Conservation (phyloP, 2,888 invertebrate species). For the Leucania comma region DNA sequence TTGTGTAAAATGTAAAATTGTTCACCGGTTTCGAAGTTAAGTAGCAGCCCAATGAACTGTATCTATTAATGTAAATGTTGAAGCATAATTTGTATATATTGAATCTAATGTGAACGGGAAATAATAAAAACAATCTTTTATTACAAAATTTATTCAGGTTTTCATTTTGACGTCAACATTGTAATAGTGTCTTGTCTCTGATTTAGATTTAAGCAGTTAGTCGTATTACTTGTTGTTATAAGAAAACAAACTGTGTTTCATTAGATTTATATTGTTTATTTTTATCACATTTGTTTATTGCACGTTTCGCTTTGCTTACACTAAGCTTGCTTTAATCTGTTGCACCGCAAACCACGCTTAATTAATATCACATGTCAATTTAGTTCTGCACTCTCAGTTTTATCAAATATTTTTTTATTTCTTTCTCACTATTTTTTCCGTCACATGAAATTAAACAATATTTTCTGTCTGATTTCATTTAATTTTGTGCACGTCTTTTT, state of each 20-base stretch:
- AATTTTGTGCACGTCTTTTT: conserved; percentile 85
- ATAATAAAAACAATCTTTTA: conserved; percentile 87
- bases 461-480: conserved; percentile 85
- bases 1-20: conserved; percentile 81
- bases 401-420: conserved; percentile 50
- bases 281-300: conserved; percentile 73
- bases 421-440: conserved; percentile 51
- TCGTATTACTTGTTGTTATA: conserved; percentile 70
- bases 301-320: conserved; percentile 79
- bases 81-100: conserved; percentile 90
- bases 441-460: conserved; percentile 61
- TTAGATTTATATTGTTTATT: conserved; percentile 69
- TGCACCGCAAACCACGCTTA: conserved; percentile 69
- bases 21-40: conserved; percentile 77
- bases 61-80: conserved; percentile 88
- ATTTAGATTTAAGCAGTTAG: conserved; percentile 78
- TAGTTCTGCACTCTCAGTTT: conserved; percentile 48
- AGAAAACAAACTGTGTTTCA: conserved; percentile 73
- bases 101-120: conserved; percentile 88
- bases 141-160: conserved; percentile 85
- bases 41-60: conserved; percentile 81
- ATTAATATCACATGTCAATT: conserved; percentile 59
- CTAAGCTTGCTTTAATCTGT: conserved; percentile 69
- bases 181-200: conserved; percentile 87
- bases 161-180: conserved; percentile 78